Evolutionary conservation across 2,797 vertebrate genomes (phyloP).

Genomic region (Mormyrops boulengeri): DNA sequence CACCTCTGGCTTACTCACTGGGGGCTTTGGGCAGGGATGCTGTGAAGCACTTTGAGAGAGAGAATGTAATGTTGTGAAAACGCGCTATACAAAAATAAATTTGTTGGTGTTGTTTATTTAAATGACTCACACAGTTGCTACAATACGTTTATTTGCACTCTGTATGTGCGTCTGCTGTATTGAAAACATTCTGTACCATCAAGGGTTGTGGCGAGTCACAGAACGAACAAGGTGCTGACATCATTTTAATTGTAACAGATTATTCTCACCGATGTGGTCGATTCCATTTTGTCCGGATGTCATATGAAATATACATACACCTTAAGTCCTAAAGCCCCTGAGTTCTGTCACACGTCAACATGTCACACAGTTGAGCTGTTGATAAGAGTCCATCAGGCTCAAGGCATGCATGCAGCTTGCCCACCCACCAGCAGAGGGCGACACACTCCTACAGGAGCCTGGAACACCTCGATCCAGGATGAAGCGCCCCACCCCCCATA

Average conservation of each 20-base stretch:
- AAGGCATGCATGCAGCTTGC: slow-evolving; percentile 8
- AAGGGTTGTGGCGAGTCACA: neutral
- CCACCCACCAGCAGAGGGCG: slow-evolving; percentile 23
- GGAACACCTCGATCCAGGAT: neutral
- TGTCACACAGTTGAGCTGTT: neutral
- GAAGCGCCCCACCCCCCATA: slow-evolving; percentile 6
- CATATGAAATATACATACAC: neutral
- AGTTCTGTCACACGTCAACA: neutral
- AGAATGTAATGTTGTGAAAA: too few species aligned
- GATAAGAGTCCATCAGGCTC: neutral
- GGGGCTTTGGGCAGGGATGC: too few species aligned
- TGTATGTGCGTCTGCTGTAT: neutral
- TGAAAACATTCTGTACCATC: neutral
- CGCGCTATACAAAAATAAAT: too few species aligned
- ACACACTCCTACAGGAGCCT: neutral
- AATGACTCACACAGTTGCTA: neutral
- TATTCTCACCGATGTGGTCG: neutral
- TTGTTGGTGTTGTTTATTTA: too few species aligned
- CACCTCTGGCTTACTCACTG: too few species aligned
- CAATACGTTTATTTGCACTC: neutral
- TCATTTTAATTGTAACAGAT: neutral
- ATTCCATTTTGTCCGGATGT: neutral
- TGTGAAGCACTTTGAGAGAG: too few species aligned
- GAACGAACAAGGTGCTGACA: neutral
- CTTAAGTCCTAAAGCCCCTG: neutral